These are phyloP conservation scores for Pocillopora grandis DNA, from an alignment of 92 coral and sea anemone species.

Conservation along the genomic window DNA sequence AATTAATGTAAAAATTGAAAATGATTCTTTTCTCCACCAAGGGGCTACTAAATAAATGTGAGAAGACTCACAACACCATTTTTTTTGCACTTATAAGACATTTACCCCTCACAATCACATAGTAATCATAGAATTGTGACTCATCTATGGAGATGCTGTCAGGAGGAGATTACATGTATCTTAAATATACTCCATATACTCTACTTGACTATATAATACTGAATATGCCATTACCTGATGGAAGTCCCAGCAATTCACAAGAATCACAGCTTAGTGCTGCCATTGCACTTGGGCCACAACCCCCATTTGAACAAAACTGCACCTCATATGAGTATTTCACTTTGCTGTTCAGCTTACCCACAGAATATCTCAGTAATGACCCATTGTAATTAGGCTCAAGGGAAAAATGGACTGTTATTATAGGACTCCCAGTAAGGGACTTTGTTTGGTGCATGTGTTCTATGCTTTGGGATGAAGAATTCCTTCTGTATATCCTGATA, in stretches of 20 bases:
- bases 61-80: too few relatives aligned
- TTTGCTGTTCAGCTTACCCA: not conserved
- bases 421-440: not conserved
- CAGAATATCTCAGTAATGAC: not conserved
- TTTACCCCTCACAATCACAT: too few relatives aligned
- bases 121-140: too few relatives aligned
- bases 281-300: constrained; percentile 11
- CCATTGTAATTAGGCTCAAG: constrained; percentile 20
- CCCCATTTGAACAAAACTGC: constrained; percentile 37
- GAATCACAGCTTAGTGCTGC: constrained; percentile 10
- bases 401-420: not conserved
- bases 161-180: too few relatives aligned
- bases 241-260: not conserved
- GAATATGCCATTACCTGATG: constrained; percentile 3
- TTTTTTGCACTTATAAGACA: too few relatives aligned
- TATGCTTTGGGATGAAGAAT: not conserved
- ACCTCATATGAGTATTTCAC: not conserved
- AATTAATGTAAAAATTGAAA: too few relatives aligned
- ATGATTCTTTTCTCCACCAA: too few relatives aligned
- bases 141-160: too few relatives aligned
- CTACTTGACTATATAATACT: too few relatives aligned
- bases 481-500: constrained; percentile 2
- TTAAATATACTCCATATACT: too few relatives aligned
- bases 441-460: not conserved
- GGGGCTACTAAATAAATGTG: too few relatives aligned